Base-by-base conservation (phyloP, 2,888 invertebrate genomes). In the Calameuta filiformis region DNA sequence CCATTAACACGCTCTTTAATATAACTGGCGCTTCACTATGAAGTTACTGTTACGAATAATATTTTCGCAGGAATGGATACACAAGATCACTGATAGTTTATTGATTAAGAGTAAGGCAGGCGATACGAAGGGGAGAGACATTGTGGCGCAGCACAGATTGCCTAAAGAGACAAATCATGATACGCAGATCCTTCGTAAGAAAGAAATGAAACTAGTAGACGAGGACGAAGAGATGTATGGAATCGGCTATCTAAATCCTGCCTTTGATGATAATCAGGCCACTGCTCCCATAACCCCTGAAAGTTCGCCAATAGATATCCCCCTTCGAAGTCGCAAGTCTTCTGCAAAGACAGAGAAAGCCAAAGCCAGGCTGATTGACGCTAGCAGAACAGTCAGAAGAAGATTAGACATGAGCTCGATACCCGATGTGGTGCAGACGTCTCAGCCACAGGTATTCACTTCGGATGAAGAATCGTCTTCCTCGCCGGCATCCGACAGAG, bases 381-480 rank as follows among this genome's bases (percentile, higher is more conserved):
- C 93, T 31, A 94, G 94, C 77, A 94, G 94, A 89, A 95, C 95
- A 6, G 94, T 95, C 81, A 94, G 94, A 85, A 93, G 95, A 78
- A 92, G 93, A 31, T 90, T 93, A 81, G 93, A 94, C 87, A 92
- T 93, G 84, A 91, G 90, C 79, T 89, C 92, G 69, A 83, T 91
- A 75, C 93, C 93, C 12, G 93, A 92, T 73, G 87, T 89, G 56
- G 90, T 89, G 56, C 89, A 87, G 83, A 91, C 88, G 11, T 87
- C 90, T 23, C 89, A 89, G 75, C 87, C 86, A 0, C 87, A 86
- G 71, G 75, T 2, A 9, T 15, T 56, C 68, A 79, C 68, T 12
- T 73, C 73, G 23, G 83, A 85, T 3, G 83, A 85, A 6, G 85
- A 85, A 23, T 76, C 80, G 9, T 75, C 75, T 12, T 80, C 83